These are phyloP conservation scores for Halesus radiatus DNA, from an alignment of 1,140 invertebrate genomes.

Conservation along the genomic window DNA sequence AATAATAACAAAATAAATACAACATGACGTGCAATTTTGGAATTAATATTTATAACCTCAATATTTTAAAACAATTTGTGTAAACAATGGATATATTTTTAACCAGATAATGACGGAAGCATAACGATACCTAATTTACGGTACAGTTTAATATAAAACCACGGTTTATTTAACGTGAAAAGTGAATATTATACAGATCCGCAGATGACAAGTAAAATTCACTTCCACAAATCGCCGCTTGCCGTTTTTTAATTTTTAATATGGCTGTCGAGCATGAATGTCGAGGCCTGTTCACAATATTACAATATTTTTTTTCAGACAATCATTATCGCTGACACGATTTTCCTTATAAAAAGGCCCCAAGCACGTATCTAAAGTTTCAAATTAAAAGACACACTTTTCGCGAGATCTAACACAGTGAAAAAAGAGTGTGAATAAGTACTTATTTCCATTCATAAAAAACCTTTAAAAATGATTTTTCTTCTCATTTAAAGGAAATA, in stretches of 20 bases:
- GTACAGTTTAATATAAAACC: background rate
- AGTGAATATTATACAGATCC: background rate
- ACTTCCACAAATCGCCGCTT: conserved; percentile 6
- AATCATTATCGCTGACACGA: too few species aligned
- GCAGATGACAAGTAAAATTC: conserved; percentile 1
- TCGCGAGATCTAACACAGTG: too few species aligned
- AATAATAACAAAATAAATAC: conserved; percentile 20
- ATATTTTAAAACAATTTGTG: background rate
- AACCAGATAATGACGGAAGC: background rate
- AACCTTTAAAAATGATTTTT: too few species aligned
- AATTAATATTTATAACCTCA: conserved; percentile 36
- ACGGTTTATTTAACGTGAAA: background rate
- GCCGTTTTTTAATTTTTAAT: background rate
- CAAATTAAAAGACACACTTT: too few species aligned
- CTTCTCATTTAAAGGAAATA: too few species aligned
- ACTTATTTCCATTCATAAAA: too few species aligned
- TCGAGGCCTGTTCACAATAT: background rate
- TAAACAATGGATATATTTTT: background rate
- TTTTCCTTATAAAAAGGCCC: too few species aligned
- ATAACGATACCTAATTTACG: background rate
- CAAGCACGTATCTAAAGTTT: too few species aligned
- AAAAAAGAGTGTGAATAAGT: too few species aligned
- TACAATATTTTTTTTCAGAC: background rate
- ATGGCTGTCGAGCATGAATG: background rate
- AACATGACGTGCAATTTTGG: conserved; percentile 42